A percentile compares a stretch with the other conserved stretches of the same genome.
phyloP scores from a whole-genome alignment of 1,140 invertebrate species.

The Pogonognathellus flavescens region DNA sequence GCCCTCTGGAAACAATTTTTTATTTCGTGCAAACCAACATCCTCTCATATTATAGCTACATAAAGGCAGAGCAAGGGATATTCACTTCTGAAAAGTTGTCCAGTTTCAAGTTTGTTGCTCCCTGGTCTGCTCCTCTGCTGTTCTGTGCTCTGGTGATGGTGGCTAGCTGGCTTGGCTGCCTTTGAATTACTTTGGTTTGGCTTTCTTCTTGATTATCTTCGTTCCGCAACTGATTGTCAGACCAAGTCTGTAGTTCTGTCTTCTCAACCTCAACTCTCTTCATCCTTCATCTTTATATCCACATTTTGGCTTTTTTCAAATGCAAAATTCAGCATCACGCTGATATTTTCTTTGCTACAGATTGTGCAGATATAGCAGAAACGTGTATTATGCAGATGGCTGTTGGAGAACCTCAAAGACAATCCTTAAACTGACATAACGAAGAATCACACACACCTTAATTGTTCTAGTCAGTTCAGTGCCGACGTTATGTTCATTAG shows the following conservation, averaged over 20 bases:
- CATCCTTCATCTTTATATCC: slow-evolving; percentile 35
- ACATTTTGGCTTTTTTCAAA: slow-evolving; percentile 16
- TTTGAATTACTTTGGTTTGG: slow-evolving; percentile 27
- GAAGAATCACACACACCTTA: too few species aligned
- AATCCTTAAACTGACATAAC: too few species aligned
- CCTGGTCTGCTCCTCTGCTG: slow-evolving; percentile 27
- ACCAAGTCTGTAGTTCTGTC: slow-evolving; percentile 28
- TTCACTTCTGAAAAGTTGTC: slow-evolving; percentile 57
- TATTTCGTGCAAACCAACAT: slow-evolving; percentile 51
- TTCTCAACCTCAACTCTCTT: slow-evolving; percentile 42
- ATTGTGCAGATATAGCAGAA: too few species aligned
- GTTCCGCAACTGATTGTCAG: slow-evolving; percentile 49
- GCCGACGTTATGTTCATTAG: too few species aligned
- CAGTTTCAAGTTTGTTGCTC: slow-evolving; percentile 55
- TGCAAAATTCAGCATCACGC: background rate
- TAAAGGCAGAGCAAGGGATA: slow-evolving; percentile 37
- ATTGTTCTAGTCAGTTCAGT: too few species aligned
- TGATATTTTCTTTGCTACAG: too few species aligned
- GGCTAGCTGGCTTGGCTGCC: slow-evolving; percentile 9
- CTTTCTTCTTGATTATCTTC: slow-evolving; percentile 40
- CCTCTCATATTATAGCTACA: slow-evolving; percentile 7
- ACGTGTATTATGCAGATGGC: too few species aligned
- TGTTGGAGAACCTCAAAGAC: too few species aligned
- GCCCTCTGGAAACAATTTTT: slow-evolving; percentile 63
- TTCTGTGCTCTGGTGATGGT: slow-evolving; percentile 8